Conservation (phyloP, 2,888 invertebrate species). For the Darwinula stevensoni region DNA sequence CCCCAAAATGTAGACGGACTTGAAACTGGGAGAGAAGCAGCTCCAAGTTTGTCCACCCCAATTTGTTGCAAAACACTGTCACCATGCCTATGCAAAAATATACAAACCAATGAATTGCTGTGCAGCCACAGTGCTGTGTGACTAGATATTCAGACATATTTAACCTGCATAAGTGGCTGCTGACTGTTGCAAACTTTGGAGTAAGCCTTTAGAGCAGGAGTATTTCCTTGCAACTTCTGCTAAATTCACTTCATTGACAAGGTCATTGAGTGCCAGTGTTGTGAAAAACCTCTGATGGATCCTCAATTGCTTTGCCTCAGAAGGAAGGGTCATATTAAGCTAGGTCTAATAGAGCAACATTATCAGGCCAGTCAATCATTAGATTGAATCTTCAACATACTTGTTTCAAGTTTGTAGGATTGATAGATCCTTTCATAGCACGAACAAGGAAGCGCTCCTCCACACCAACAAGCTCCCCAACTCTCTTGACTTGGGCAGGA, state of each 20-base stretch:
- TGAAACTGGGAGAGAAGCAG: slow-evolving; percentile 73
- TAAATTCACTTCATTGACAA: slow-evolving; percentile 66
- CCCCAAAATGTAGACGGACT: slow-evolving; percentile 71
- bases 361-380: too few relatives aligned
- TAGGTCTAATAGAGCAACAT: too few relatives aligned
- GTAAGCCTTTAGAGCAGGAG: slow-evolving; percentile 52
- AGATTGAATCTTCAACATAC: neutral
- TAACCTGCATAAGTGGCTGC: slow-evolving; percentile 75
- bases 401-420: too few relatives aligned
- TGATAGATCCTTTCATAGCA: slow-evolving; percentile 36
- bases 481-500: slow-evolving; percentile 43
- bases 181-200: slow-evolving; percentile 78
- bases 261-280: slow-evolving; percentile 63
- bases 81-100: slow-evolving; percentile 43
- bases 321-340: slow-evolving; percentile 1
- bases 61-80: slow-evolving; percentile 66
- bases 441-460: slow-evolving; percentile 53
- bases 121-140: neutral
- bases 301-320: slow-evolving; percentile 10
- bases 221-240: slow-evolving; percentile 50
- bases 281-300: slow-evolving; percentile 40
- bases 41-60: slow-evolving; percentile 77
- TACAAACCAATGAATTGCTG: slow-evolving; percentile 1
- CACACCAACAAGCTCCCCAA: slow-evolving; percentile 64
- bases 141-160: slow-evolving; percentile 4